phyloP scores from a whole-genome alignment of 2,113 vertebrate genomes.

The Scopus umbretta region DNA sequence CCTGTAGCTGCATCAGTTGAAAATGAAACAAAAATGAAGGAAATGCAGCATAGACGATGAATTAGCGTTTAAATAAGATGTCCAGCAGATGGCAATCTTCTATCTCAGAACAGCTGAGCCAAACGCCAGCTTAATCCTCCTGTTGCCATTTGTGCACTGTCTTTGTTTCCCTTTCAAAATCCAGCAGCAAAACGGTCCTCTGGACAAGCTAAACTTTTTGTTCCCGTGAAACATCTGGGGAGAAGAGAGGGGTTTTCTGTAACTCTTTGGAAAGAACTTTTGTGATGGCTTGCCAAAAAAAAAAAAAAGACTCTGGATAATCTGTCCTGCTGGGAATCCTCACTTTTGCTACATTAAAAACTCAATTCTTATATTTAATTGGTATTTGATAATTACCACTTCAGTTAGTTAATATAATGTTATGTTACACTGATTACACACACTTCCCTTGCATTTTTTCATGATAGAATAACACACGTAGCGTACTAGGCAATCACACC shows the following conservation, averaged over 20 bases:
- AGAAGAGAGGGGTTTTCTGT: not conserved
- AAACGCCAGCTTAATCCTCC: not conserved
- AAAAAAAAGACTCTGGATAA: not conserved
- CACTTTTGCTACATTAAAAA: not conserved
- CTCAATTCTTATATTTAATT: not conserved
- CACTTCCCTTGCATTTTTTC: not conserved
- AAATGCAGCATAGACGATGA: not conserved
- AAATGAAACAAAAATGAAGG: not conserved
- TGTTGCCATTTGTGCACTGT: not conserved
- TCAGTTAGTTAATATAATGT: not conserved
- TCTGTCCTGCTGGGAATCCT: not conserved
- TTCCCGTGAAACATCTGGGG: not conserved
- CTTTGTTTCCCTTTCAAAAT: not conserved
- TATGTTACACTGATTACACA: not conserved
- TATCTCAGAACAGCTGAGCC: not conserved
- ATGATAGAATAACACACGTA: not conserved
- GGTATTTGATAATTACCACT: not conserved
- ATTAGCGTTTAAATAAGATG: not conserved
- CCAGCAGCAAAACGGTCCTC: not conserved
- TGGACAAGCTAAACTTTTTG: not conserved
- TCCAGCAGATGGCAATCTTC: slow-evolving; percentile 24
- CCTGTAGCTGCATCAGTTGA: not conserved
- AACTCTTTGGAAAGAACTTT: not conserved
- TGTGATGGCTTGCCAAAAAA: not conserved
- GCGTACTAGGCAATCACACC: not conserved